Evolutionary conservation across 2,888 invertebrate species (phyloP).

Genomic region (Hypomecis punctinalis): DNA sequence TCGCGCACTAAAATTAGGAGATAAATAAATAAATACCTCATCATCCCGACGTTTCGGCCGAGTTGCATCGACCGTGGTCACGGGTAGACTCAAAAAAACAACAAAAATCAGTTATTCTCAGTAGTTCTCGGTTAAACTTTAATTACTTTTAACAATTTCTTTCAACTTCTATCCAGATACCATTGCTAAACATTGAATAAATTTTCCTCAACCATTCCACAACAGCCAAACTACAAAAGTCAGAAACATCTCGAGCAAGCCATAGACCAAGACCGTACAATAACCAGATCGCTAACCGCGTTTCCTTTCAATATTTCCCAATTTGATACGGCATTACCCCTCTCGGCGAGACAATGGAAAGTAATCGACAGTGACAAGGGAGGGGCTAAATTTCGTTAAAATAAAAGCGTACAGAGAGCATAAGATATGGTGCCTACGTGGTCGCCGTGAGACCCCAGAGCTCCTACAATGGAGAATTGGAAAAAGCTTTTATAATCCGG

Average conservation of each 20-base stretch:
- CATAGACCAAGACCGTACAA: slow-evolving; percentile 53
- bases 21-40: no score
- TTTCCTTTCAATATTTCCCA: slow-evolving; percentile 83
- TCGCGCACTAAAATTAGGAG: no score
- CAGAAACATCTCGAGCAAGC: slow-evolving; percentile 19
- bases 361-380: slow-evolving; percentile 81
- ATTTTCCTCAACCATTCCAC: not conserved
- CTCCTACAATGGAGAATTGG: slow-evolving; percentile 83
- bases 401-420: slow-evolving; percentile 82
- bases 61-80: no score
- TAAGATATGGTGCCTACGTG: slow-evolving; percentile 85
- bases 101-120: no score
- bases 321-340: slow-evolving; percentile 77
- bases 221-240: slow-evolving; percentile 1
- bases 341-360: slow-evolving; percentile 78
- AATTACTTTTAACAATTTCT: no score
- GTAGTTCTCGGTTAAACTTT: no score
- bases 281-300: slow-evolving; percentile 74
- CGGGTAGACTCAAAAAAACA: no score
- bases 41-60: no score
- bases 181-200: no score
- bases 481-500: slow-evolving; percentile 85
- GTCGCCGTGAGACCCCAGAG: slow-evolving; percentile 76
- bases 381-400: slow-evolving; percentile 84
- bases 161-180: no score